Base-by-base conservation (phyloP, 2,113 vertebrate genomes). In the Paratilapia polleni region DNA sequence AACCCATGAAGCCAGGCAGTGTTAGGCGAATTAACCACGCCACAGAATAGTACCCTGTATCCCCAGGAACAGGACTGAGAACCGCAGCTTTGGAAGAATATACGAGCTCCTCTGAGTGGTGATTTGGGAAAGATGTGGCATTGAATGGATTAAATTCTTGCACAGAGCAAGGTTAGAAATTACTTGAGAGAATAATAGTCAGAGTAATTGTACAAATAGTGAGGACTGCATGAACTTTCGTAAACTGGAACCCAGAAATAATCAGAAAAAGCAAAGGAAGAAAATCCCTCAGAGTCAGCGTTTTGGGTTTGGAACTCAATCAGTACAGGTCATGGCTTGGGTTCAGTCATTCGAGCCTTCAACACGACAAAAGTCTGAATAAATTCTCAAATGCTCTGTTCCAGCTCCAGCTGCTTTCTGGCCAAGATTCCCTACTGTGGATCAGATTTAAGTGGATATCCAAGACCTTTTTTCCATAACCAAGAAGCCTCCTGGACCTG, bases 1-100 rank as follows among this genome's bases (percentile, higher is more conserved):
- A 12, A 76, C 38, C 38, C 57, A 74, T 60, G 59, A 60, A 81
- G 0, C 82, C 43, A 19, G 47, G 62, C 12, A 12, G 75, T 14
- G 59, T 58, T 43, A 49, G 66, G 31, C 36, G 20, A 83, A 81
- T 76, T 24, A 80, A 80, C 34, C 59, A 59, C 36, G 43, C 78
- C 60, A 64, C 20, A 54, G 59, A 77, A 41, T 4, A 24, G 17
- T 13, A 49, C 31, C 5, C 7, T 2, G 1, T 28, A 41, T 47
- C 57, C 0, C 26, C 52, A 78, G 80, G 38, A 82, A 34, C 41
- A 78, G 19, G 19, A 34, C 3, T 28, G 22, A 77, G 31, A 80
- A 61, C n/a, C 28, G 2, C 9, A n/a, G 26, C 66, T 77, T 24
- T 4, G 34, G 0, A 6, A 81, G 36, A 38, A 43, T 31, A 47